Conservation (phyloP, 2,113 vertebrate genomes). For the Eulemur macaco region DNA sequence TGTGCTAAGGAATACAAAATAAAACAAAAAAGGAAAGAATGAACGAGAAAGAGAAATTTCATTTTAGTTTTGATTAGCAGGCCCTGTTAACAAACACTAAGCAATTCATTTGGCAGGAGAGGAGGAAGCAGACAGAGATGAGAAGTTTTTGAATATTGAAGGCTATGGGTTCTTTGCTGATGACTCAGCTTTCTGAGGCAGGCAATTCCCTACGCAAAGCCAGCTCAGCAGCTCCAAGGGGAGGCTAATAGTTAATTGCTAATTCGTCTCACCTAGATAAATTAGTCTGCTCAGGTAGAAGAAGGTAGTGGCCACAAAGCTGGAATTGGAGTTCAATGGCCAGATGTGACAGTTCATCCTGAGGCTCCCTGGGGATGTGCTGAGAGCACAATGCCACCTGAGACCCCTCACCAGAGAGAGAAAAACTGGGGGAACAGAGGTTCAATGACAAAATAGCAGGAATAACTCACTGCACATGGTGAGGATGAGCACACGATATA, state of each 20-base stretch:
- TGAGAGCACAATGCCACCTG: background rate
- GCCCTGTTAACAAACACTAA: background rate
- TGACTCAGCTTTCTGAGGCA: conserved; percentile 45
- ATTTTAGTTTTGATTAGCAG: background rate
- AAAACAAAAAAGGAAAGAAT: background rate
- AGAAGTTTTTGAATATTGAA: background rate
- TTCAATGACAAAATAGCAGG: background rate
- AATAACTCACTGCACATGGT: background rate
- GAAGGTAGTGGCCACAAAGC: background rate
- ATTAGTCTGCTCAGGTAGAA: background rate
- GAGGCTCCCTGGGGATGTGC: background rate
- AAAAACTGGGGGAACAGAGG: background rate
- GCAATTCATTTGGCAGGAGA: background rate
- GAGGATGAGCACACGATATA: background rate
- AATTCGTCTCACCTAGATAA: conserved; percentile 61
- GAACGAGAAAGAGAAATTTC: background rate
- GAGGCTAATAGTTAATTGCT: conserved; percentile 57
- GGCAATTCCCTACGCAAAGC: background rate
- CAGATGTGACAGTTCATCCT: conserved; percentile 17
- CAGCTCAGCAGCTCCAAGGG: conserved; percentile 49
- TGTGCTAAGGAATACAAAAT: background rate
- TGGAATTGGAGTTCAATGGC: background rate
- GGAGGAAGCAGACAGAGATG: background rate
- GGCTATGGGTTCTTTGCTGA: background rate
- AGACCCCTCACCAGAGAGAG: background rate